Evolutionary conservation across 2,888 invertebrate genomes (phyloP), one percentile per base, ranked within the genome.

Genomic region (Pinctada fucata): DNA sequence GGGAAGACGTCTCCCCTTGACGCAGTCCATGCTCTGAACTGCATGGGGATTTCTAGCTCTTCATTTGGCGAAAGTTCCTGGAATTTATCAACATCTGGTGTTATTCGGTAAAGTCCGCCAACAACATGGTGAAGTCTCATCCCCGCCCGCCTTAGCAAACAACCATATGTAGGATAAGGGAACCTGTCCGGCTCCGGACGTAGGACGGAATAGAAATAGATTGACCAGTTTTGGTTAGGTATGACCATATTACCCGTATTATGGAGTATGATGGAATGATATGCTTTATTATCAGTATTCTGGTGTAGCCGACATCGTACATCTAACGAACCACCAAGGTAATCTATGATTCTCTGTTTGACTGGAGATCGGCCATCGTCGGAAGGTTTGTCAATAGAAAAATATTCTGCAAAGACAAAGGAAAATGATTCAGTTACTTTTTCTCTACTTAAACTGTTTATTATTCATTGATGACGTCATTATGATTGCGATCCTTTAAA

Each of bases 151-250:
- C 76, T 64, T 3, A 84, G 80, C 3, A 80, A 64, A 10, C 84
- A 82, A 10, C 58, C 58, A 16, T 69, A 63, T n/a, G 67, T 47
- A 2, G 6, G 4, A 6, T 45, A 47, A 2, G 88, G 85, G 0
- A 89, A 79, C 10, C 79, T 76, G 4, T 83, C 85, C 0, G 88
- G 86, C 72, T 90, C 89, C 8, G 89, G 85, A 87, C 88, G 86
- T 63, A 87, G 86, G 48, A 88, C 81, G 72, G 87, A 88, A 49
- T 85, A 88, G 71, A 90, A 89, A 73, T 81, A 89, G 71, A 90
- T 83, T 2, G 82, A 75, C 81, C 89, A 85, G 16, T 83, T 69
- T 5, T 76, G 79, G 13, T 76, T 73, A 10, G 74, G 66, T n/a
- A 86, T 79, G 1, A 84, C 75, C 47, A 50, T 69, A 1, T 73